phyloP scores from a whole-genome alignment of 2,797 vertebrate genomes.

The Pangasius krempfi region DNA sequence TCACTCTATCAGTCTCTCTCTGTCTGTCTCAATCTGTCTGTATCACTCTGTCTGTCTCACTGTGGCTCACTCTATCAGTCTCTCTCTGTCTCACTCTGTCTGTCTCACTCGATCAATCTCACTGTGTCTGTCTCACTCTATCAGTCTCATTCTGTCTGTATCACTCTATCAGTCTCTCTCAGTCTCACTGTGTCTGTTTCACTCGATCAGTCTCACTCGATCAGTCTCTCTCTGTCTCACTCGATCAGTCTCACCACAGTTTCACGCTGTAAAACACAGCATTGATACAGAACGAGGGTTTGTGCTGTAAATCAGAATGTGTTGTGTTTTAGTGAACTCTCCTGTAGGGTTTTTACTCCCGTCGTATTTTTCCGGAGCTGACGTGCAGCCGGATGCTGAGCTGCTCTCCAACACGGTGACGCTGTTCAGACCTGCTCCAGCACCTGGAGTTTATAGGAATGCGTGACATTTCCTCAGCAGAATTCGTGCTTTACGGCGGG shows the following conservation, averaged over 20 bases:
- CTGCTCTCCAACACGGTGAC: neutral
- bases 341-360: neutral
- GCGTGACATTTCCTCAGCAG: neutral
- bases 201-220: too few relatives aligned
- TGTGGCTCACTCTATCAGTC: too few relatives aligned
- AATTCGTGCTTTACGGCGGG: neutral
- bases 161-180: neutral
- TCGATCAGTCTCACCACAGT: too few relatives aligned
- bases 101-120: too few relatives aligned
- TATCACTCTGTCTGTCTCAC: neutral
- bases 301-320: neutral
- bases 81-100: too few relatives aligned
- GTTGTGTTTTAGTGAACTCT: neutral
- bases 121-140: neutral
- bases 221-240: neutral
- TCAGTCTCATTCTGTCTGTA: neutral
- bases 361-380: neutral
- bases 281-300: neutral
- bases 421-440: constrained; percentile 41
- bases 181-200: too few relatives aligned
- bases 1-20: neutral
- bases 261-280: neutral
- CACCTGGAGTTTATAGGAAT: constrained; percentile 39
- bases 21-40: neutral
- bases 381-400: neutral